These are phyloP conservation scores for Crossaster papposus DNA, from an alignment of 53 echinoderm and acorn worm genomes.

Conservation along the genomic window DNA sequence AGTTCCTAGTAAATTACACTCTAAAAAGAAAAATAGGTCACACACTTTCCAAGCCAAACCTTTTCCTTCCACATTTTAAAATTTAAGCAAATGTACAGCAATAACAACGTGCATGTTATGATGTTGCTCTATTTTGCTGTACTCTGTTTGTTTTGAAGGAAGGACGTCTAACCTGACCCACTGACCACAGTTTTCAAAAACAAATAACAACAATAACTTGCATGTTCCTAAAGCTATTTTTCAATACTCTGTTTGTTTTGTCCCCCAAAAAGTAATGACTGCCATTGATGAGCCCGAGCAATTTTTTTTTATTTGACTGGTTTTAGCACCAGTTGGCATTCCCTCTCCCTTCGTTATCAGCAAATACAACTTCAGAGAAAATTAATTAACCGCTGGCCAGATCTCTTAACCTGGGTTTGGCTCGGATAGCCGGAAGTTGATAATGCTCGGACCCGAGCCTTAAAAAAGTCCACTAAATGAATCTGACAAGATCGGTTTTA, in stretches of 20 bases:
- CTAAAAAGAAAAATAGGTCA: no score
- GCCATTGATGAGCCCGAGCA: no score
- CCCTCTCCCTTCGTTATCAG: not conserved
- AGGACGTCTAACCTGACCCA: not conserved
- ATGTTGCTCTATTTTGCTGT: no score
- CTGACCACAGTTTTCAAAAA: not conserved
- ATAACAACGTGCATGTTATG: no score
- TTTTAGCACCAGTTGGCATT: not conserved
- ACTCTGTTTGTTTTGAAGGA: slow-evolving; percentile 1
- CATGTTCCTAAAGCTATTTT: no score
- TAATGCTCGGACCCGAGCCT: not conserved
- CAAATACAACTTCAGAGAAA: not conserved
- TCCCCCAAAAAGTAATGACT: no score
- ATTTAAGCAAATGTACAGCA: not conserved
- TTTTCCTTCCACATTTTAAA: not conserved
- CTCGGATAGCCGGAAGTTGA: not conserved
- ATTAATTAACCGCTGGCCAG: not conserved
- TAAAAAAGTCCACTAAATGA: not conserved
- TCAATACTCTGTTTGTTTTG: no score
- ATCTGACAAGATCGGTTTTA: not conserved
- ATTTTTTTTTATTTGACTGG: no score
- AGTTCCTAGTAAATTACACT: no score
- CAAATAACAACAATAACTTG: no score
- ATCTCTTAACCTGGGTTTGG: not conserved
- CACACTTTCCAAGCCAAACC: no score